Conservation (phyloP, 1,140 invertebrate genomes). For the Caenorhabditis latens region DNA sequence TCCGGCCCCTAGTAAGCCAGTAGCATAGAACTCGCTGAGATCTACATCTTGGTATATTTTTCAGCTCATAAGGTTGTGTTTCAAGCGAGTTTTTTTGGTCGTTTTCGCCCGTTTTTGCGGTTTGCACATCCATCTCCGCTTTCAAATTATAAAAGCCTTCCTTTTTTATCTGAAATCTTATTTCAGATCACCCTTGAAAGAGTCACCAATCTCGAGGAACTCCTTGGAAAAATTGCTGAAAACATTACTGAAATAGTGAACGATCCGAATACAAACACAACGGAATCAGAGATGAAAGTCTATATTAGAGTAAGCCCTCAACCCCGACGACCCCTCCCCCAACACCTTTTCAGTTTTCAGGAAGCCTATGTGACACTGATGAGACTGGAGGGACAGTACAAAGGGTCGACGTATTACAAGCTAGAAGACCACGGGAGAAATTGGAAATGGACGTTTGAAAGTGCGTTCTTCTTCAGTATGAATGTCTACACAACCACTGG, state of each 20-base stretch:
- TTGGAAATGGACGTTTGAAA: constrained; percentile 60
- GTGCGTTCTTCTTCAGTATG: constrained; percentile 61
- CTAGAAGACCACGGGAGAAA: constrained; percentile 41
- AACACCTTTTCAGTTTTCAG: constrained; percentile 8
- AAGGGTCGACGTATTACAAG: constrained; percentile 60
- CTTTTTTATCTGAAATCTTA: neutral
- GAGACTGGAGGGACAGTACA: constrained; percentile 51
- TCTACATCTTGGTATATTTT: too few relatives aligned
- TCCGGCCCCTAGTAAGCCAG: too few relatives aligned
- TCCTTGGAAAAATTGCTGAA: constrained; percentile 13
- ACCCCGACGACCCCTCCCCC: neutral
- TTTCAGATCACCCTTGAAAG: constrained; percentile 13
- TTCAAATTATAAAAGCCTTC: too few relatives aligned
- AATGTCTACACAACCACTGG: constrained; percentile 63
- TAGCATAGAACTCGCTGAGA: too few relatives aligned
- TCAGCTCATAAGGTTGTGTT: too few relatives aligned
- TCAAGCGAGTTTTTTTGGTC: too few relatives aligned
- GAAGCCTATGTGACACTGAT: constrained; percentile 35
- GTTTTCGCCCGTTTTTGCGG: too few relatives aligned
- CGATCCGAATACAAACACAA: neutral
- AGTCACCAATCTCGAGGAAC: neutral
- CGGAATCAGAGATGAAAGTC: constrained; percentile 2
- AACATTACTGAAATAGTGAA: constrained; percentile 24
- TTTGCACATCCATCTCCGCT: too few relatives aligned
- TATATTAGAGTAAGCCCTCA: neutral